phyloP scores from a whole-genome alignment of 2,113 vertebrate species.

The Caranx melampygus region DNA sequence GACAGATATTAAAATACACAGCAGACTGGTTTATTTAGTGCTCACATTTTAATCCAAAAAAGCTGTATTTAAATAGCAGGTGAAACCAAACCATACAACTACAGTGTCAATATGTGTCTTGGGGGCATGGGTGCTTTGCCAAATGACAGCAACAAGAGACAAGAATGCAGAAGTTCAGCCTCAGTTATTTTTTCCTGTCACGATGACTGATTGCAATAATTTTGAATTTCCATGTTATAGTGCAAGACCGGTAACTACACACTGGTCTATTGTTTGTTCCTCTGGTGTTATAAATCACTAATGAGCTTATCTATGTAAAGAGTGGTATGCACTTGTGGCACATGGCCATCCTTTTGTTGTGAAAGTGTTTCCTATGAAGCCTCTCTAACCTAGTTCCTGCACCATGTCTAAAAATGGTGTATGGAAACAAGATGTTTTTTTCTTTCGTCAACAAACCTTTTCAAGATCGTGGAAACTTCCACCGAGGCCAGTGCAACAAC shows the following conservation, averaged over 20 bases:
- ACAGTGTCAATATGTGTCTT: no score
- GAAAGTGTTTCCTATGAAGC: constrained; percentile 39
- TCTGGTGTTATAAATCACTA: neutral
- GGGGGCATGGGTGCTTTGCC: neutral
- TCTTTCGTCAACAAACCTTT: constrained; percentile 8
- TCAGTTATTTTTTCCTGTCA: neutral
- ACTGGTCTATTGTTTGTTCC: neutral
- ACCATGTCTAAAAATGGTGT: constrained; percentile 40
- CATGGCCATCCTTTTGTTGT: constrained; percentile 19
- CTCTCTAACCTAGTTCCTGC: constrained; percentile 12
- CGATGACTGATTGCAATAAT: neutral
- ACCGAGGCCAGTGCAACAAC: neutral
- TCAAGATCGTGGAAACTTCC: constrained; percentile 19
- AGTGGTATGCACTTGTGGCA: constrained; percentile 12
- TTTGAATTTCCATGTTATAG: neutral
- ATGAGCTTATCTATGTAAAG: neutral
- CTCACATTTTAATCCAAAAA: neutral
- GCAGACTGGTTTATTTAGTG: neutral
- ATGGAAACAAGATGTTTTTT: neutral
- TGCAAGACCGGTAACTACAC: neutral
- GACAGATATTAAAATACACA: neutral
- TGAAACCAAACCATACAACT: neutral
- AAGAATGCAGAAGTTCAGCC: neutral
- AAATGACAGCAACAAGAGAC: neutral
- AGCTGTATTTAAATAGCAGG: neutral